These are phyloP conservation scores for Pseudoips prasinana DNA, from an alignment of 2,888 invertebrate species.

Conservation along the genomic window DNA sequence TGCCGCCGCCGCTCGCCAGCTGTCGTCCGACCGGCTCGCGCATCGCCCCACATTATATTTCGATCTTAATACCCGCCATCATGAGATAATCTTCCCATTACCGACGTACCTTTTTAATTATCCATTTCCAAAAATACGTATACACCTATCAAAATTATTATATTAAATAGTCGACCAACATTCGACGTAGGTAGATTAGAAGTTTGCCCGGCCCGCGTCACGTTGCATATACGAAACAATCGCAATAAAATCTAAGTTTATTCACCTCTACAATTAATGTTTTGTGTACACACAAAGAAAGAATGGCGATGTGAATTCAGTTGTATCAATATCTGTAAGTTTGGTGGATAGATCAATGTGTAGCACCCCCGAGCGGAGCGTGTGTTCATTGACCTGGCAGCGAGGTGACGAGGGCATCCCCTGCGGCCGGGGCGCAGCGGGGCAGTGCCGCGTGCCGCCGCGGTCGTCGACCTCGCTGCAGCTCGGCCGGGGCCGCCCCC, in stretches of 20 bases:
- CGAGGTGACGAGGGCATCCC: constrained; percentile 18
- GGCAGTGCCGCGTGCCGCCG: constrained; percentile 17
- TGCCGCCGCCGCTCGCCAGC: constrained; percentile 39
- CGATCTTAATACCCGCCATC: neutral
- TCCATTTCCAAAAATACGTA: too few relatives aligned
- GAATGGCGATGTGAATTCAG: constrained; percentile 1
- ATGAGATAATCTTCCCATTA: too few relatives aligned
- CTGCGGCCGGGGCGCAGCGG: constrained; percentile 3
- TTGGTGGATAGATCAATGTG: neutral
- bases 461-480: constrained; percentile 37
- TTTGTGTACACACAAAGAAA: neutral
- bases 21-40: constrained; percentile 16
- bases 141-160: too few relatives aligned
- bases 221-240: constrained; percentile 4
- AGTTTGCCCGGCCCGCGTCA: too few relatives aligned
- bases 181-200: too few relatives aligned
- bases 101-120: too few relatives aligned
- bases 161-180: too few relatives aligned
- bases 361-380: constrained; percentile 1
- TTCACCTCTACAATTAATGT: constrained; percentile 16
- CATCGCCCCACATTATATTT: constrained; percentile 1
- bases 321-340: constrained; percentile 6
- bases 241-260: constrained; percentile 12
- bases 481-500: constrained; percentile 18
- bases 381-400: neutral